phyloP scores from a whole-genome alignment of 2,888 invertebrate genomes.

The Theodoxus fluviatilis region DNA sequence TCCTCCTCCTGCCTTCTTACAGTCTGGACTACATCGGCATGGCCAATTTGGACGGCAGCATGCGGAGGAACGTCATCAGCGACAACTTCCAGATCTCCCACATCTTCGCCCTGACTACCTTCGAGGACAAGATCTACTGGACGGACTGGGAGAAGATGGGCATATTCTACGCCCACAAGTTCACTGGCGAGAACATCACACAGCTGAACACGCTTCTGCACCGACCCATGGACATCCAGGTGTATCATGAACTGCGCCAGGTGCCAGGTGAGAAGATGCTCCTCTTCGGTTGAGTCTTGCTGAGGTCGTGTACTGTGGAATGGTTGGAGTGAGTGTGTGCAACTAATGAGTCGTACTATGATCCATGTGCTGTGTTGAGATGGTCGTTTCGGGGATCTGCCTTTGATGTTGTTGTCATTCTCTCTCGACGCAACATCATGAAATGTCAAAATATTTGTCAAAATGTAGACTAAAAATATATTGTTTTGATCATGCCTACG shows the following conservation, averaged over 20 bases:
- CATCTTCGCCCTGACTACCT: conserved; percentile 85
- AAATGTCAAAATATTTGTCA: no score
- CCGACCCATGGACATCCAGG: conserved; percentile 88
- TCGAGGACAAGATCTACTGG: conserved; percentile 87
- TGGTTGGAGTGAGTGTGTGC: no score
- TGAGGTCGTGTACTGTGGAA: no score
- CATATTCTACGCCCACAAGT: conserved; percentile 90
- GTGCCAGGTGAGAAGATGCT: conserved; percentile 58
- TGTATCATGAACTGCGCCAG: conserved; percentile 82
- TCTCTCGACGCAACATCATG: no score
- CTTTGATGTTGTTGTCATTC: no score
- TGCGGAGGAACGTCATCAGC: conserved; percentile 78
- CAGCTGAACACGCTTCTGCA: conserved; percentile 67
- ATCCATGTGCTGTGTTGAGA: no score
- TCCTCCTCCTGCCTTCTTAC: not conserved
- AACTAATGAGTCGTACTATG: no score
- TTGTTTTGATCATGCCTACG: no score
- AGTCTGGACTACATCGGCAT: conserved; percentile 91
- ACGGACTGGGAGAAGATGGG: conserved; percentile 98
- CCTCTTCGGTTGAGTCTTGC: no score
- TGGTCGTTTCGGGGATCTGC: no score
- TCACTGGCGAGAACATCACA: conserved; percentile 72
- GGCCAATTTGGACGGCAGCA: conserved; percentile 81
- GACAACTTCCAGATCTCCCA: conserved; percentile 69
- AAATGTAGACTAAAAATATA: no score